Evolutionary conservation across 2,888 invertebrate species (phyloP).

Genomic region (Agonopterix arenella): DNA sequence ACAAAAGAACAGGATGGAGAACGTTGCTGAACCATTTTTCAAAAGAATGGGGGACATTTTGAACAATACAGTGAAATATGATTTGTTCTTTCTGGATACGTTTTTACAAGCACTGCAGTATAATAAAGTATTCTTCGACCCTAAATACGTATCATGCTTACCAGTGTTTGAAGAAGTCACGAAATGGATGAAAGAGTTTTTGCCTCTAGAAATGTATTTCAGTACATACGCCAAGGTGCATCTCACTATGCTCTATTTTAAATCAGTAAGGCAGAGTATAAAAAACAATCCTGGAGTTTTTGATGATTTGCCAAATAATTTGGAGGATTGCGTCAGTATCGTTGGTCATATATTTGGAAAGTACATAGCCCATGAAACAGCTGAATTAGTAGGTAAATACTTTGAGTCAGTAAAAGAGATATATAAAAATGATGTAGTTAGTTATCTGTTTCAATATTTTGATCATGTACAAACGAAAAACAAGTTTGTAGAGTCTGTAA

Average conservation of each 20-base stretch:
- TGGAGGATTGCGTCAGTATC: constrained; percentile 25
- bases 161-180: constrained; percentile 33
- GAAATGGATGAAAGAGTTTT: constrained; percentile 24
- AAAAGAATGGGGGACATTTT: constrained; percentile 21
- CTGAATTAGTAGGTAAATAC: constrained; percentile 26
- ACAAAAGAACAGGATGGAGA: constrained; percentile 23
- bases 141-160: constrained; percentile 28
- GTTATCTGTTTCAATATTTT: constrained; percentile 18
- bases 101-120: constrained; percentile 30
- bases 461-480: not conserved
- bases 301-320: constrained; percentile 17
- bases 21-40: constrained; percentile 28
- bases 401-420: constrained; percentile 36
- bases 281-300: constrained; percentile 32
- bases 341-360: constrained; percentile 39
- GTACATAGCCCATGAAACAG: constrained; percentile 31
- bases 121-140: constrained; percentile 32
- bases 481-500: not conserved
- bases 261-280: constrained; percentile 31
- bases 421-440: constrained; percentile 21
- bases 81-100: constrained; percentile 14
- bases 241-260: constrained; percentile 42
- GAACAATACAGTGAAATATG: constrained; percentile 6
- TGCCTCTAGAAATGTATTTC: constrained; percentile 37
- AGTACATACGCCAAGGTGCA: constrained; percentile 30